Evolutionary conservation across 2,113 vertebrate genomes (phyloP), one percentile per base, ranked within the genome.

Genomic region (Epinephelus moara): DNA sequence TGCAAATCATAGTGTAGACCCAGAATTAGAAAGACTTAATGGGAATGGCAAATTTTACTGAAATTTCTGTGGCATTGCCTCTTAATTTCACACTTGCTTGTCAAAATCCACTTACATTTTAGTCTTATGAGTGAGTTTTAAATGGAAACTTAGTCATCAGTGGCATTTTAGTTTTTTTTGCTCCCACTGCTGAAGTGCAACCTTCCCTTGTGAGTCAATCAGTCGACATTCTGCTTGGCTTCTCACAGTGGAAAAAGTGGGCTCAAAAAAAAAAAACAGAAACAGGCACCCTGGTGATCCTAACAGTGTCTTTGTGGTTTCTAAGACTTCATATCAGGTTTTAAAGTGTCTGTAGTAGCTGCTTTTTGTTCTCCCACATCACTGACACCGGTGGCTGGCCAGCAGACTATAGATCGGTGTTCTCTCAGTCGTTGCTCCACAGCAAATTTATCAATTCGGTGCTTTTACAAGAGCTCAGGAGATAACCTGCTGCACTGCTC

Each of bases 391-490:
- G 30, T 33, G 7, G 13, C 50, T 10, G 15, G 30, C 55, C 6
- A 37, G 40, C 27, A 50, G 18, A 17, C 6, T 68, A 80, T 81
- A 15, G 72, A 78, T 71, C 6, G 1, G 0, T 21, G 82, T 70
- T 68, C 33, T 4, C 7, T 3, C 59, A 2, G 53, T 68, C 1
- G 14, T 49, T 30, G 30, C 66, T 75, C 40, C 49, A 15, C 21
- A 21, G 47, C 10, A 11, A 55, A 70, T 60, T 47, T 37, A 81
- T 80, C 53, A 60, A 42, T 49, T 21, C 19, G 12, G 3, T 30
- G 70, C 60, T 71, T 66, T 86, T 71, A 71, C 33, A 75, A 21
- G 25, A 71, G 64, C 76, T 83, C 62, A 18, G 61, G 9, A 80
- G 80, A 75, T 70, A 66, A 85, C 67, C 78, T 23, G 63, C 80